Evolutionary conservation across 1,140 invertebrate genomes (phyloP), one percentile per base, ranked within the genome.

Genomic region (Drosophila navojoa): DNA sequence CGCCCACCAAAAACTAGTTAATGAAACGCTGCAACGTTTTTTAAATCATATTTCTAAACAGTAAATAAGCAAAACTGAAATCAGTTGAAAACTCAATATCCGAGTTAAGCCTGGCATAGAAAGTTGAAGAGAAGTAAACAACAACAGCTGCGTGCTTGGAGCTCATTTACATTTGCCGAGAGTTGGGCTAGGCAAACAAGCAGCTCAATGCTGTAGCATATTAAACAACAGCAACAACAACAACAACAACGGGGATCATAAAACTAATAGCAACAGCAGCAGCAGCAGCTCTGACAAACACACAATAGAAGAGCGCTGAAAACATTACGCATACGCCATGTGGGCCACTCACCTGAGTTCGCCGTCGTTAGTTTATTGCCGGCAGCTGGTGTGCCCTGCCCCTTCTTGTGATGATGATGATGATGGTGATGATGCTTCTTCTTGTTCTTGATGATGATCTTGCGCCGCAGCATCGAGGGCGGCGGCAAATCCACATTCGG

Each of bases 371-470:
- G 75, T 67, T 92, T 92, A 71, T 78, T 91, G 87, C 74, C 72
- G 40, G 71, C 79, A 60, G 68, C 73, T 59, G 81, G 76, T 52
- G 85, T 86, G 22, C 74, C 80, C 49, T 74, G 69, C 7, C 63
- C 64, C 59, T 92, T 92, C 78, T 91, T 92, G 77, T 95, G 93
- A 72, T 93, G 94, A 74, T 94, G 92, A 76, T 93, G 94, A 78
- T 96, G 95, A 91, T 97, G 96, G 71, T 97, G 96, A 84, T 96
- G 95, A 92, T 98, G 97, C 92, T 98, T 98, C 93, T 99, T 99
- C 93, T 99, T 99, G 91, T 99, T 99, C 93, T 99, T 99, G 66
- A 99, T 98, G 59, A 99, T 97, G 67, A 99, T 99, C 93, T 98
- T 99, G 63, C 97, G 94, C 80, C 96, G 96, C 25, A 99, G 91